These are phyloP conservation scores for Fregetta grallaria DNA, from an alignment of 2,113 vertebrate genomes.

Conservation along the genomic window DNA sequence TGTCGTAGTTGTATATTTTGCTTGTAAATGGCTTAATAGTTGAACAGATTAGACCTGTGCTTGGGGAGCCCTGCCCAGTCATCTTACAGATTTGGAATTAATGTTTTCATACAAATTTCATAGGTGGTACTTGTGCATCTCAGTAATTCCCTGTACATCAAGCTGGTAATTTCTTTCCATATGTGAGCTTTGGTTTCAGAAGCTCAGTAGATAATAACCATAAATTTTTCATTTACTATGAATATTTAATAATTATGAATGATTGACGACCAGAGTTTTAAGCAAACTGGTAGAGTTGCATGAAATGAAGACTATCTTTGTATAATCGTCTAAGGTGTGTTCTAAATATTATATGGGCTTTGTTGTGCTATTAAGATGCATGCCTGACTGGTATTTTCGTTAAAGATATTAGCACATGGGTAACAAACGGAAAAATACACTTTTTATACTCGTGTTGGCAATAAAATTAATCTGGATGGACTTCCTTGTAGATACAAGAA, in stretches of 20 bases:
- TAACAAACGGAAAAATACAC: not conserved
- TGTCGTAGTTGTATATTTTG: fast-evolving
- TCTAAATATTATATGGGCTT: not conserved
- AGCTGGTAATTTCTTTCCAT: not conserved
- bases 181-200: not conserved
- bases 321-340: not conserved
- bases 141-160: not conserved
- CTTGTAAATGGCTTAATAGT: not conserved
- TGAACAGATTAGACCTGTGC: not conserved
- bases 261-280: not conserved
- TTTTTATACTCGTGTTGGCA: not conserved
- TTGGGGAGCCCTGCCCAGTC: not conserved
- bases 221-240: slow-evolving; percentile 15
- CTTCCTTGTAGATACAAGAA: not conserved
- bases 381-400: not conserved
- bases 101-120: not conserved
- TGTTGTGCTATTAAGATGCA: not conserved
- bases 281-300: not conserved
- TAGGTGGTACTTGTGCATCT: not conserved
- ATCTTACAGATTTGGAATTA: not conserved
- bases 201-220: not conserved
- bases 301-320: not conserved
- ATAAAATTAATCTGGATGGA: not conserved
- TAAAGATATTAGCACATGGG: not conserved
- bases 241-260: not conserved